phyloP scores from a whole-genome alignment of 2,797 vertebrate genomes.

The Lepilemur septentrionalis region DNA sequence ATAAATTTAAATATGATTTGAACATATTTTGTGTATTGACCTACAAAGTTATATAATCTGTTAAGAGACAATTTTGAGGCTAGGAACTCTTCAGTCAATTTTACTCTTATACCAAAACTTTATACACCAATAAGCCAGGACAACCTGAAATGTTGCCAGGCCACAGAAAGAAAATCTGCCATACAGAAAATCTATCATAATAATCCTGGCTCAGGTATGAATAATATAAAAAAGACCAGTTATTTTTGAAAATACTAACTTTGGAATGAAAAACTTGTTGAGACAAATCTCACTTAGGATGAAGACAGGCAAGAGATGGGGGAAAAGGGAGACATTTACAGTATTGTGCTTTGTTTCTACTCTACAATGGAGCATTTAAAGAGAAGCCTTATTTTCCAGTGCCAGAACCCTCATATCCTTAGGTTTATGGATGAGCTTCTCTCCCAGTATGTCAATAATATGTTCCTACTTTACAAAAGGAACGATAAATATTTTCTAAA shows the following conservation, averaged over 20 bases:
- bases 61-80: not conserved
- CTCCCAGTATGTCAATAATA: not conserved
- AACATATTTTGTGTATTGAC: not conserved
- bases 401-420: slow-evolving; percentile 28
- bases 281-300: slow-evolving; percentile 43
- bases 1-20: slow-evolving; percentile 16
- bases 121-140: not conserved
- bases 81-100: slow-evolving; percentile 31
- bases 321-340: not conserved
- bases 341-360: slow-evolving; percentile 51
- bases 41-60: not conserved
- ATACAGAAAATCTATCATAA: not conserved
- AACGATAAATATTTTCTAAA: slow-evolving; percentile 10
- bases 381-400: not conserved
- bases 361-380: slow-evolving; percentile 54
- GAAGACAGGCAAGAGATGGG: not conserved
- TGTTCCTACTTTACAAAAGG: not conserved
- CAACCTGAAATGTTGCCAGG: slow-evolving; percentile 18
- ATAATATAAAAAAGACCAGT: not conserved
- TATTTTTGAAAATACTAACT: slow-evolving; percentile 55
- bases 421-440: slow-evolving; percentile 23
- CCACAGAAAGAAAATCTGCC: not conserved
- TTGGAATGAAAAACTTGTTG: slow-evolving; percentile 68
- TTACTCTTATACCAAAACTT: not conserved
- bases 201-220: not conserved